phyloP scores from a whole-genome alignment of 2,888 invertebrate genomes.

The Troides helena region DNA sequence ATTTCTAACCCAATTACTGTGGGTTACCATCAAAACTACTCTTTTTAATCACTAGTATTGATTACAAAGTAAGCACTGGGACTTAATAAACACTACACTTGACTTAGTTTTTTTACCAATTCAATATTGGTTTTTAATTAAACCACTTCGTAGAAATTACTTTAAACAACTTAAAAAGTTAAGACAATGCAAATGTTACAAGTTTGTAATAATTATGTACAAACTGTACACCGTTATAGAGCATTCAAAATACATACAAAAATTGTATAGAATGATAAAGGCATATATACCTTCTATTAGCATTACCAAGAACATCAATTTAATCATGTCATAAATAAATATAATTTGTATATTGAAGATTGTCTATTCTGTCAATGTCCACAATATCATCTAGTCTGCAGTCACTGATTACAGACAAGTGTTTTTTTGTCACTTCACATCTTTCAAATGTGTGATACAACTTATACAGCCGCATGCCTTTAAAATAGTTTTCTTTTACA shows the following conservation, averaged over 20 bases:
- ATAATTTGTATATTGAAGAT: background rate
- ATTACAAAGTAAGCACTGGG: conserved; percentile 57
- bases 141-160: conserved; percentile 10
- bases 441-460: conserved; percentile 25
- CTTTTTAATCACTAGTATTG: conserved; percentile 52
- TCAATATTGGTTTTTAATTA: conserved; percentile 16
- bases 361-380: background rate
- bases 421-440: conserved; percentile 16
- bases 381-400: conserved; percentile 2
- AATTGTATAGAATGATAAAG: conserved; percentile 27
- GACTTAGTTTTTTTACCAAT: conserved; percentile 21
- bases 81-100: conserved; percentile 39
- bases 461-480: conserved; percentile 41
- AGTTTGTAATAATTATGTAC: conserved; percentile 17
- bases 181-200: conserved; percentile 10
- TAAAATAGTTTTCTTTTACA: conserved; percentile 37
- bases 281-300: conserved; percentile 12
- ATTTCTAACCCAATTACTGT: conserved; percentile 49
- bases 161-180: conserved; percentile 4
- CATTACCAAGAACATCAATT: conserved; percentile 14
- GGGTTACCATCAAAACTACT: conserved; percentile 35
- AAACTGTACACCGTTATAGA: conserved; percentile 19
- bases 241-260: conserved; percentile 30
- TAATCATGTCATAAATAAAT: conserved; percentile 3
- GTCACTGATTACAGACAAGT: conserved; percentile 8